Evolutionary conservation across 2,888 invertebrate species (phyloP).

Genomic region (Allygus modestus): DNA sequence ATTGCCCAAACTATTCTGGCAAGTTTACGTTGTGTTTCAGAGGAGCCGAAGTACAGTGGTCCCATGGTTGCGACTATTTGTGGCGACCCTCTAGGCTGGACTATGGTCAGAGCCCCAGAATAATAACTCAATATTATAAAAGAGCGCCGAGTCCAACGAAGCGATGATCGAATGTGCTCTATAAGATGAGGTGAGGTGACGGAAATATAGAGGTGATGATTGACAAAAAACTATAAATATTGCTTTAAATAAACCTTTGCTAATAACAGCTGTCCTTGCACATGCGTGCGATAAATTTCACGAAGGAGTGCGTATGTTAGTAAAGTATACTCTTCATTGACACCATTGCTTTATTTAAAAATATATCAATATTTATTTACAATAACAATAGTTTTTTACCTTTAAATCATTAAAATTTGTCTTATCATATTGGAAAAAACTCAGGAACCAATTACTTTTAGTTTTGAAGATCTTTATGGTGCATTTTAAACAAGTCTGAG

Average conservation of each 20-base stretch:
- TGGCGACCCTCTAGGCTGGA: background rate
- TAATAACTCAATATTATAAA: background rate
- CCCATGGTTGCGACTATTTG: background rate
- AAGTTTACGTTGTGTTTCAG: background rate
- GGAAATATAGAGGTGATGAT: constrained; percentile 14
- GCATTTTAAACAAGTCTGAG: too few species aligned
- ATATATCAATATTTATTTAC: too few species aligned
- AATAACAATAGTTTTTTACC: too few species aligned
- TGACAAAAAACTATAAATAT: constrained; percentile 2
- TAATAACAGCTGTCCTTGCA: background rate
- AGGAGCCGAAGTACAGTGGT: constrained; percentile 1
- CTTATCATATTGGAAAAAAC: too few species aligned
- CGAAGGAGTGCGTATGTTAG: too few species aligned
- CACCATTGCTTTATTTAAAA: too few species aligned
- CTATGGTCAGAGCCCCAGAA: background rate
- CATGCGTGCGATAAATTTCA: too few species aligned
- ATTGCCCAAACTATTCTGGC: background rate
- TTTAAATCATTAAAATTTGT: too few species aligned
- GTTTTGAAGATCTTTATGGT: too few species aligned
- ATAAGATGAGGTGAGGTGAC: constrained; percentile 48
- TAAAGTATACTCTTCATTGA: background rate
- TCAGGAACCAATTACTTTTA: too few species aligned
- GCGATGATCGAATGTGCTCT: constrained; percentile 28
- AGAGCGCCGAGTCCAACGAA: constrained; percentile 4
- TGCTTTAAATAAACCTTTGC: background rate